Conservation (phyloP, 2,888 invertebrate species). For the Asteroscopus sphinx region DNA sequence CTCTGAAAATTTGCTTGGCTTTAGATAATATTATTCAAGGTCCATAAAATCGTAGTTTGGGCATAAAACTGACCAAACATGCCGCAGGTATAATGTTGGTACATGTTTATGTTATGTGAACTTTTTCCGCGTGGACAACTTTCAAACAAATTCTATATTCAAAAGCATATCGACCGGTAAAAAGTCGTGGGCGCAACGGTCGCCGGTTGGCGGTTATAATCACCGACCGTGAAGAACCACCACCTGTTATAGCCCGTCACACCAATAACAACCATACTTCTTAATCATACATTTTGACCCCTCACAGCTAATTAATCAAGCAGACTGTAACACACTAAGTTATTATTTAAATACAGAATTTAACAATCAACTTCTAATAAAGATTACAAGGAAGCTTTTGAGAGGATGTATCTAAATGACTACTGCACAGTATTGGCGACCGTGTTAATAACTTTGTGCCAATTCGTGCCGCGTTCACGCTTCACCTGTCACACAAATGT, state of each 20-base stretch:
- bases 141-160: conserved; percentile 49
- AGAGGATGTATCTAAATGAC: too few relatives aligned
- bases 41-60: neutral
- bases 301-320: conserved; percentile 34
- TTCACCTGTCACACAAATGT: too few relatives aligned
- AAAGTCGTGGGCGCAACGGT: conserved; percentile 72
- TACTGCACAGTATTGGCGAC: too few relatives aligned
- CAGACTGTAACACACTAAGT: neutral
- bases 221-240: conserved; percentile 79
- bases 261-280: conserved; percentile 44
- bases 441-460: too few relatives aligned
- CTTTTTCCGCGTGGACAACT: conserved; percentile 32
- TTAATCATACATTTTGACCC: conserved; percentile 25
- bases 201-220: conserved; percentile 77
- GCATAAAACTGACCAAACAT: too few relatives aligned
- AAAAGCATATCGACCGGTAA: conserved; percentile 63
- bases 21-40: neutral
- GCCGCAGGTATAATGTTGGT: too few relatives aligned
- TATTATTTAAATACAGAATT: neutral
- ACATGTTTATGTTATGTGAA: conserved; percentile 23
- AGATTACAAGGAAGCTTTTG: neutral
- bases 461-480: too few relatives aligned
- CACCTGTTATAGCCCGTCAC: conserved; percentile 72
- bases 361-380: neutral
- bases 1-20: too few relatives aligned